Conservation (phyloP, 2,888 invertebrate genomes). For the Limnephilus lunatus region DNA sequence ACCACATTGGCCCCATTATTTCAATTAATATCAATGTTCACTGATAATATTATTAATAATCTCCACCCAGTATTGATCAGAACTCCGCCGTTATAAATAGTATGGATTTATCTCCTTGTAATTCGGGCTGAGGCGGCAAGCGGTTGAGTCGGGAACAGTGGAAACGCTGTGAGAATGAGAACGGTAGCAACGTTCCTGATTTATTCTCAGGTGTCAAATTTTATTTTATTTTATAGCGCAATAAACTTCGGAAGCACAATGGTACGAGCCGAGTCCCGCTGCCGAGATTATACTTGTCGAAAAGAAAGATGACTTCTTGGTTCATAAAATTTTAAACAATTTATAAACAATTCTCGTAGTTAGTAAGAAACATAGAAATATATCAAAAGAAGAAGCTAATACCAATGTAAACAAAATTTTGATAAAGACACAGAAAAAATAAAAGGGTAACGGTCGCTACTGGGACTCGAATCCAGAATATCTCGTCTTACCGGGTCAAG, state of each 20-base stretch:
- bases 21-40: not conserved
- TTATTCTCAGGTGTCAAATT: slow-evolving; percentile 47
- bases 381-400: too few species aligned
- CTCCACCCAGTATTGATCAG: not conserved
- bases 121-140: not conserved
- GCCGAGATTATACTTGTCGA: slow-evolving; percentile 4
- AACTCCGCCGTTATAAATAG: not conserved
- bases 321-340: not conserved
- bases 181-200: slow-evolving; percentile 42
- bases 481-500: too few species aligned
- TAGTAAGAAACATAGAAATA: too few species aligned
- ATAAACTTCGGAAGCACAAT: slow-evolving; percentile 47
- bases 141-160: not conserved
- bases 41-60: not conserved
- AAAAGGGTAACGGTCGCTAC: too few species aligned
- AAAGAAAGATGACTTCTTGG: not conserved
- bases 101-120: not conserved
- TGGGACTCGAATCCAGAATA: too few species aligned
- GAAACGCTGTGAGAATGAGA: slow-evolving; percentile 27
- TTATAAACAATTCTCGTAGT: too few species aligned
- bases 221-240: slow-evolving; percentile 47
- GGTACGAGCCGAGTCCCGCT: slow-evolving; percentile 7
- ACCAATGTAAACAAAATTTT: too few species aligned
- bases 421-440: too few species aligned
- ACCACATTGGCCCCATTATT: not conserved